Evolutionary conservation across 2,888 invertebrate species (phyloP).

Genomic region (Papilio gigon): DNA sequence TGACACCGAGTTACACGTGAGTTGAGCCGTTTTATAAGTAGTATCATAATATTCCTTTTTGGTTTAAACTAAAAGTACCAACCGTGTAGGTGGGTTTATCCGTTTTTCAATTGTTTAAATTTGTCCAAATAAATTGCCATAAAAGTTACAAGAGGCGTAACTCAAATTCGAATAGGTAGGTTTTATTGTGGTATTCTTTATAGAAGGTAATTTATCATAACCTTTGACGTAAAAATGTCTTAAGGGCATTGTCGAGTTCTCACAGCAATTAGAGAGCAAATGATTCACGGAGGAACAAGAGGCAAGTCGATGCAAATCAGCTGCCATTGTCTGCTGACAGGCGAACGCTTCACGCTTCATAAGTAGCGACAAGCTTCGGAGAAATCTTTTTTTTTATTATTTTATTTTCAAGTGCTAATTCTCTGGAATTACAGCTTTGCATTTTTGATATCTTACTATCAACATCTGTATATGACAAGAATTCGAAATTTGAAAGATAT

Average conservation of each 20-base stretch:
- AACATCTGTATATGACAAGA: background rate
- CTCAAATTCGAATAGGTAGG: background rate
- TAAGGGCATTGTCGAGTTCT: slow-evolving; percentile 29
- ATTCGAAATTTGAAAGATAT: background rate
- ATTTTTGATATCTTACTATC: slow-evolving; percentile 28
- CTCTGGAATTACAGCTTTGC: slow-evolving; percentile 28
- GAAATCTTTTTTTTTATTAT: slow-evolving; percentile 29
- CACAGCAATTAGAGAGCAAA: slow-evolving; percentile 39
- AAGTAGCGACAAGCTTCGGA: slow-evolving; percentile 32
- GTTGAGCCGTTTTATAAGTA: no score
- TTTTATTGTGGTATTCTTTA: background rate
- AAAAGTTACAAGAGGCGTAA: background rate
- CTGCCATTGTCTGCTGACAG: slow-evolving; percentile 34
- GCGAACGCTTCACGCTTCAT: slow-evolving; percentile 35
- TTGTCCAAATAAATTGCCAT: no score
- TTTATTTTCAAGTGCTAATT: slow-evolving; percentile 23
- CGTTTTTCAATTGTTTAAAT: no score
- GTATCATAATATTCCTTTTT: no score
- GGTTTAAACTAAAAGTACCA: no score
- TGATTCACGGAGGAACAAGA: slow-evolving; percentile 39
- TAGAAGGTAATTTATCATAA: background rate
- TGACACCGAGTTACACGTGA: no score
- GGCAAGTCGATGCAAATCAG: slow-evolving; percentile 40
- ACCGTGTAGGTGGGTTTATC: no score
- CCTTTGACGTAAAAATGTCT: background rate